Evolutionary conservation across 2,888 invertebrate species (phyloP).

Genomic region (Amblyteles armatorius): DNA sequence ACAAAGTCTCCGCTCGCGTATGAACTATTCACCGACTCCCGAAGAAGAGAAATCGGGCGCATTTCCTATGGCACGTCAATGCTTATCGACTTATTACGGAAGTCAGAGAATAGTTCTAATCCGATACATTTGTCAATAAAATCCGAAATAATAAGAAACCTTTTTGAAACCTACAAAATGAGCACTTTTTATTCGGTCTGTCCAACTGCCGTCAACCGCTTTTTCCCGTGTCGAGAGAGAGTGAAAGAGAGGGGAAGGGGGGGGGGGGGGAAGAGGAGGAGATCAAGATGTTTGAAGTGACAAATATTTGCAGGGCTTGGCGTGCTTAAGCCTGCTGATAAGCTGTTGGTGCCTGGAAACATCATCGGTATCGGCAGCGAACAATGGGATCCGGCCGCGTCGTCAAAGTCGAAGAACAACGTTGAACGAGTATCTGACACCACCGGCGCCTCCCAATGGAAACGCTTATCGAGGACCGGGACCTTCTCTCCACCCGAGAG

Average conservation of each 20-base stretch:
- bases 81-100: conserved; percentile 60
- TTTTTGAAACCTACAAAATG: too few relatives aligned
- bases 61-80: conserved; percentile 56
- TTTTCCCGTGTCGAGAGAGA: neutral
- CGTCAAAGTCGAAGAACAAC: conserved; percentile 73
- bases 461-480: conserved; percentile 51
- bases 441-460: conserved; percentile 74
- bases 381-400: conserved; percentile 72
- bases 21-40: conserved; percentile 33
- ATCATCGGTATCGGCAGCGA: conserved; percentile 64
- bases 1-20: conserved; percentile 8
- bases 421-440: conserved; percentile 79
- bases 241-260: neutral
- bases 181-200: too few relatives aligned
- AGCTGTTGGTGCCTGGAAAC: conserved; percentile 59
- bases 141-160: neutral
- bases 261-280: neutral
- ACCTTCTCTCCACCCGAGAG: conserved; percentile 49
- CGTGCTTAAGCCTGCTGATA: conserved; percentile 69
- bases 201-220: too few relatives aligned
- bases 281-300: conserved; percentile 20
- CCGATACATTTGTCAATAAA: conserved; percentile 26
- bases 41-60: conserved; percentile 68
- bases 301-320: conserved; percentile 62
- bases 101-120: conserved; percentile 17